Evolutionary conservation across 2,113 vertebrate genomes (phyloP).

Genomic region (Grallaria varia): DNA sequence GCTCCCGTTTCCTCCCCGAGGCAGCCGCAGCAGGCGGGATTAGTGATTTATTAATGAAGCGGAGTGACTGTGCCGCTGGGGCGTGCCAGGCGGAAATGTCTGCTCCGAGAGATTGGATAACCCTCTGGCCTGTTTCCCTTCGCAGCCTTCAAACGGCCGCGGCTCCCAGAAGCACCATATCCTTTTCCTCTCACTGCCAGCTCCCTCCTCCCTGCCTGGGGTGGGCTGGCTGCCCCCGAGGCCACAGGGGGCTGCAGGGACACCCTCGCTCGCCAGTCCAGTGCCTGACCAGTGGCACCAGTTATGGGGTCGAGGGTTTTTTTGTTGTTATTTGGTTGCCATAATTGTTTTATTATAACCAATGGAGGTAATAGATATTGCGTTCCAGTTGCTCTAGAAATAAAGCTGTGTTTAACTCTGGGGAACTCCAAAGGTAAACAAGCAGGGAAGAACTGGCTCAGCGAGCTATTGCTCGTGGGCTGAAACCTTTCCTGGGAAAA

Average conservation of each 20-base stretch:
- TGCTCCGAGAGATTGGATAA: slow-evolving; percentile 81
- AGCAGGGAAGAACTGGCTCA: not conserved
- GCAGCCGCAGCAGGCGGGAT: slow-evolving; percentile 52
- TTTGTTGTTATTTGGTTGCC: not conserved
- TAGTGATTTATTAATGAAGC: slow-evolving; percentile 76
- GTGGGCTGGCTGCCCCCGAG: not conserved
- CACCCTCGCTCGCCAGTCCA: not conserved
- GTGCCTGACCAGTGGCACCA: not conserved
- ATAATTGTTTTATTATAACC: not conserved
- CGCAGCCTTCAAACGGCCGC: slow-evolving; percentile 36
- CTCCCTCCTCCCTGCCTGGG: not conserved
- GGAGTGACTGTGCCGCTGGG: slow-evolving; percentile 58
- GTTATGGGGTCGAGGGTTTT: not conserved
- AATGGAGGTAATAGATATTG: not conserved
- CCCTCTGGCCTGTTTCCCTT: slow-evolving; percentile 46
- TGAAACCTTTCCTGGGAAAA: not conserved
- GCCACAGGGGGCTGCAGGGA: not conserved
- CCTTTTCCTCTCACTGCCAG: slow-evolving; percentile 21
- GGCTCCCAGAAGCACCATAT: slow-evolving; percentile 21
- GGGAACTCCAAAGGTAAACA: slow-evolving; percentile 8
- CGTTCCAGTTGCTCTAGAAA: not conserved
- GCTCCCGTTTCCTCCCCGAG: slow-evolving; percentile 43
- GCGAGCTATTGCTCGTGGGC: not conserved
- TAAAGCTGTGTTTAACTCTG: not conserved
- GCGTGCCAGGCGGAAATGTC: slow-evolving; percentile 77